Percentiles rank a stretch among this genome's conserved stretches.
Evolutionary conservation across 2,797 vertebrate species (phyloP).

Genomic region (Neostethus bicornis): DNA sequence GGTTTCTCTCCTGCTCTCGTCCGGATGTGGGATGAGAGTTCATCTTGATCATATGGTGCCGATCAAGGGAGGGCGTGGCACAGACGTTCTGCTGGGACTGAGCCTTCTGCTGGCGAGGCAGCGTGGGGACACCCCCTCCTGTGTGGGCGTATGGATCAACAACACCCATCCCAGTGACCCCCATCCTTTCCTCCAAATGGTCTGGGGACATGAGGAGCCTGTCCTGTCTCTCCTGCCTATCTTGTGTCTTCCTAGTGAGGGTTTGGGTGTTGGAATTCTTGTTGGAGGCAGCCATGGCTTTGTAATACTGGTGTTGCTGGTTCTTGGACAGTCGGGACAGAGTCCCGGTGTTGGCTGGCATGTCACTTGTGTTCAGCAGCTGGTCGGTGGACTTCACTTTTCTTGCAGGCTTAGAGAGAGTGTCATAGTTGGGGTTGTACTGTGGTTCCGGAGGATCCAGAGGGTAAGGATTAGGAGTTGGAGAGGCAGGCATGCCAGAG

Average conservation of each 20-base stretch:
- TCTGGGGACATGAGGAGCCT: constrained; percentile 78
- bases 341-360: constrained; percentile 79
- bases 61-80: constrained; percentile 85
- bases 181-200: constrained; percentile 76
- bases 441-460: constrained; percentile 80
- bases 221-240: constrained; percentile 62
- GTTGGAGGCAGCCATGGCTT: constrained; percentile 79
- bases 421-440: constrained; percentile 82
- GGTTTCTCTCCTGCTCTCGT: constrained; percentile 81
- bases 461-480: constrained; percentile 83
- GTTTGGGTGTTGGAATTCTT: constrained; percentile 84
- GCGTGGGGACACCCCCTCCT: constrained; percentile 76
- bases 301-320: constrained; percentile 86
- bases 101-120: constrained; percentile 87
- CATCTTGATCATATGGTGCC: constrained; percentile 90
- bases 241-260: constrained; percentile 80
- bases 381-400: constrained; percentile 91
- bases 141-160: constrained; percentile 74
- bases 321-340: constrained; percentile 82
- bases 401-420: constrained; percentile 84
- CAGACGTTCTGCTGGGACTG: constrained; percentile 87
- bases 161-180: constrained; percentile 60
- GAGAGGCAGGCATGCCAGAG: constrained; percentile 79
- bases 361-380: constrained; percentile 81
- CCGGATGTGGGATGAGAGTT: constrained; percentile 88